Percentiles rank a stretch among this genome's conserved stretches.
phyloP scores from a whole-genome alignment of 2,113 vertebrate genomes.

The Nematolebias whitei region DNA sequence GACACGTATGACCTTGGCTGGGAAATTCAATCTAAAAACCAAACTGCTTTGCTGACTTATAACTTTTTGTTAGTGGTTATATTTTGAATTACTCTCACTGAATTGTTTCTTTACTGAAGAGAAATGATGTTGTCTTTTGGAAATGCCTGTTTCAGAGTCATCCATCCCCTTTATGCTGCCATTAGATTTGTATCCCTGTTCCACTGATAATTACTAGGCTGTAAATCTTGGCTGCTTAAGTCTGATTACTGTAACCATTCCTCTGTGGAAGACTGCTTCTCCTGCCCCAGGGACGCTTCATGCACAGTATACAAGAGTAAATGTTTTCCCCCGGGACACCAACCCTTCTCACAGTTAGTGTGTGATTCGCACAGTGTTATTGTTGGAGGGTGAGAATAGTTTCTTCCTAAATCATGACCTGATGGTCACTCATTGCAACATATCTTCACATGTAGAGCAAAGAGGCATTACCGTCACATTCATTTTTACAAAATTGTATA shows the following conservation, averaged over 20 bases:
- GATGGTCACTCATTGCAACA: background rate
- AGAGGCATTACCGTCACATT: too few species aligned
- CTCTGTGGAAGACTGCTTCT: constrained; percentile 8
- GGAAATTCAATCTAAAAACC: background rate
- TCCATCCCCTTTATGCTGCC: background rate
- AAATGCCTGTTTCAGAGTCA: constrained; percentile 30
- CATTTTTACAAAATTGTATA: too few species aligned
- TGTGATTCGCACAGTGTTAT: constrained; percentile 9
- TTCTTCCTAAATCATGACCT: constrained; percentile 23
- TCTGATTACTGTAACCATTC: constrained; percentile 26
- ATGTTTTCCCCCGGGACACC: constrained; percentile 46
- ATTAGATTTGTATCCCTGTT: constrained; percentile 37
- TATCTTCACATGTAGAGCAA: too few species aligned
- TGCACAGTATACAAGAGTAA: constrained; percentile 18
- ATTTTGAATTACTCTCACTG: background rate
- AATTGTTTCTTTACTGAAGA: constrained; percentile 6
- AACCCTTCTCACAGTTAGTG: background rate
- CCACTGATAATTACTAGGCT: constrained; percentile 29
- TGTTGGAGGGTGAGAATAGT: constrained; percentile 1
- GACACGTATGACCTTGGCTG: background rate
- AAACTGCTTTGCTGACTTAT: constrained; percentile 3
- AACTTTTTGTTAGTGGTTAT: background rate
- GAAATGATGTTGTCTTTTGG: background rate
- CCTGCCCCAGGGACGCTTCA: constrained; percentile 12
- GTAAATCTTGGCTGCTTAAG: constrained; percentile 25